Base-by-base conservation (phyloP, 2,797 vertebrate species). In the Acanthiza pusilla region DNA sequence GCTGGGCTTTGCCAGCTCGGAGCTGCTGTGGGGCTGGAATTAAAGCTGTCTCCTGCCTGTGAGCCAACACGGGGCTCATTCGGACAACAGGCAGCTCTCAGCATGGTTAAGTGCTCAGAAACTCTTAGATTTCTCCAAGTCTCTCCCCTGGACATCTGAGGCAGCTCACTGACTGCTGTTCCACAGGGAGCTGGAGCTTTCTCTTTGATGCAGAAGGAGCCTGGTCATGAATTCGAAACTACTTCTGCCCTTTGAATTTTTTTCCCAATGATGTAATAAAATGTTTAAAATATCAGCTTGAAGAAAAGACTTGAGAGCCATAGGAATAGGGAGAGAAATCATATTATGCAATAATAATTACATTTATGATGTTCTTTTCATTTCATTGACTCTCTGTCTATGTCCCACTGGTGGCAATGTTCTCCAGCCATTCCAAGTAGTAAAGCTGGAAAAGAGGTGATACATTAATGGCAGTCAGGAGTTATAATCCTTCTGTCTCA, bases 21-120 rank as follows among this genome's bases (percentile, higher is more conserved):
- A 7, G 2, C 2, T 5, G 2, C 27, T 1, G 2, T 0, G 9
- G 19, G 10, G 45, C 29, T 8, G 15, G 2, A 20, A 0, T 10
- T 4, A 0, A 5, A 10, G 58, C 54, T 50, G 21, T 27, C 14
- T 47, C 48, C 68, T n/a, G 55, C 42, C 68, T 66, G 40, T 9
- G 61, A 48, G 3, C 4, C 13, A 58, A 0, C 42, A 8, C 48
- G 4, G 12, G 40, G 22, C 42, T 54, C 6, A 1, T 1, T 3
- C 22, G 53, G 45, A 47, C 57, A 77, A 3, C 30, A 74, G 48
- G 32, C 20, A 53, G 38, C 19, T 36, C 58, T 40, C n/a, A 50
- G 47, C n/a, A 1, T 4, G 40, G n/a, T 10, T 21, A 23, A 38
- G 9, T 50, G 84, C 78, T 81, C 50, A 53, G 61, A 34, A 89